These are phyloP conservation scores for Xylota segnis DNA, from an alignment of 2,888 invertebrate species.

Conservation along the genomic window DNA sequence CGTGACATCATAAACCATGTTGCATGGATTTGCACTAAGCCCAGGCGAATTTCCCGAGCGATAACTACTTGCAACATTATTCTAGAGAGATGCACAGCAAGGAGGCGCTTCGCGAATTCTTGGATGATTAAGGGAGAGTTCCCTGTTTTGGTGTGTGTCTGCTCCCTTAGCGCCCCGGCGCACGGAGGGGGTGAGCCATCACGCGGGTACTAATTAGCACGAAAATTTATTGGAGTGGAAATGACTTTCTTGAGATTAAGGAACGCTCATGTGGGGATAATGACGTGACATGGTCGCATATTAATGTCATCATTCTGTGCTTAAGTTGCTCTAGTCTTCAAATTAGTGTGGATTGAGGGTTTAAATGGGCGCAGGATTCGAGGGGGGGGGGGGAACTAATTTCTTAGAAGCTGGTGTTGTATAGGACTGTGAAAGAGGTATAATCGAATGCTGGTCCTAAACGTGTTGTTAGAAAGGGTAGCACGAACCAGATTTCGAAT, in stretches of 20 bases:
- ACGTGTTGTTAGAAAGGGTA: too few relatives aligned
- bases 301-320: slow-evolving; percentile 47
- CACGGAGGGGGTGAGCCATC: too few relatives aligned
- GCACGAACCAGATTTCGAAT: too few relatives aligned
- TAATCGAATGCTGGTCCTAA: too few relatives aligned
- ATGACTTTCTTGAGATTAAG: slow-evolving; percentile 60
- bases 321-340: slow-evolving; percentile 24
- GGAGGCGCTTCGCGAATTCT: slow-evolving; percentile 44
- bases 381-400: background rate
- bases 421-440: too few relatives aligned
- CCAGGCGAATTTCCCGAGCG: slow-evolving; percentile 36
- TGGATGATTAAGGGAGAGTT: slow-evolving; percentile 22
- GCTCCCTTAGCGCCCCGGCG: background rate
- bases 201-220: slow-evolving; percentile 61
- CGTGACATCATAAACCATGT: slow-evolving; percentile 59
- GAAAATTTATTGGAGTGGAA: slow-evolving; percentile 66
- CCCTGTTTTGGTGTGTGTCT: background rate
- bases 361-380: background rate
- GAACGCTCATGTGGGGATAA: slow-evolving; percentile 38
- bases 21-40: slow-evolving; percentile 52
- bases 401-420: too few relatives aligned
- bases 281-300: slow-evolving; percentile 29
- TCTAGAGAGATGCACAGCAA: slow-evolving; percentile 4
- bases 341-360: background rate
- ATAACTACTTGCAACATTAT: slow-evolving; percentile 45